phyloP scores from a whole-genome alignment of 2,797 vertebrate species.

The Gobio occitaniae region DNA sequence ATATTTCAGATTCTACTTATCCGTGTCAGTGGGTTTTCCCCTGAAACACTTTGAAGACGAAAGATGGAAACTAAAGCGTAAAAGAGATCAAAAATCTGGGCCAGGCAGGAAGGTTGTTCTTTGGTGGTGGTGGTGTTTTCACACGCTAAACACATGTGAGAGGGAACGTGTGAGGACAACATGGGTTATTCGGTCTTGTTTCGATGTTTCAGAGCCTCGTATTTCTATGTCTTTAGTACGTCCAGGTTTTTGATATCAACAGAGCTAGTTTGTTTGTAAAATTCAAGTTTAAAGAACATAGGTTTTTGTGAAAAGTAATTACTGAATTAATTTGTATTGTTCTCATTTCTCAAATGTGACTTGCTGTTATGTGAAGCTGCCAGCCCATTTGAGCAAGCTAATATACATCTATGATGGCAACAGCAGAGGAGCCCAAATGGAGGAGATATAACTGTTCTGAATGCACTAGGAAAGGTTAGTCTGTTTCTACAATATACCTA shows the following conservation, averaged over 20 bases:
- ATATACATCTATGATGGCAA: neutral
- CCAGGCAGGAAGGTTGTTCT: conserved; percentile 38
- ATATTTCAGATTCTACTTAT: neutral
- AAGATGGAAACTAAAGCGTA: conserved; percentile 64
- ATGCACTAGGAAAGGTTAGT: neutral
- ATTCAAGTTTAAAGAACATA: neutral
- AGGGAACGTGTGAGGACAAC: conserved; percentile 29
- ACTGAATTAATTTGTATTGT: neutral
- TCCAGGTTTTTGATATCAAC: neutral
- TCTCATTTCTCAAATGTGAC: neutral
- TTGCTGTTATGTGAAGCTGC: neutral
- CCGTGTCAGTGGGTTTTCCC: conserved; percentile 63
- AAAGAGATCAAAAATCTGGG: conserved; percentile 53
- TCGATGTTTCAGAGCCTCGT: neutral
- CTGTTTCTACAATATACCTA: neutral
- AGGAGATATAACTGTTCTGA: neutral
- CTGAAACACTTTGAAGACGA: conserved; percentile 50
- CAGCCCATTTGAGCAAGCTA: too few relatives aligned
- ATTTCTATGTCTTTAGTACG: neutral
- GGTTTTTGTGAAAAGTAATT: neutral
- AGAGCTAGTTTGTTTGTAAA: neutral
- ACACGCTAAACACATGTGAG: conserved; percentile 33
- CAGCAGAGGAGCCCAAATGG: neutral
- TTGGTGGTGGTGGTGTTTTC: neutral
- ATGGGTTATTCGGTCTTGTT: conserved; percentile 10